These are phyloP conservation scores for Halcyon malimbica DNA, from an alignment of 2,113 vertebrate species.

Conservation along the genomic window DNA sequence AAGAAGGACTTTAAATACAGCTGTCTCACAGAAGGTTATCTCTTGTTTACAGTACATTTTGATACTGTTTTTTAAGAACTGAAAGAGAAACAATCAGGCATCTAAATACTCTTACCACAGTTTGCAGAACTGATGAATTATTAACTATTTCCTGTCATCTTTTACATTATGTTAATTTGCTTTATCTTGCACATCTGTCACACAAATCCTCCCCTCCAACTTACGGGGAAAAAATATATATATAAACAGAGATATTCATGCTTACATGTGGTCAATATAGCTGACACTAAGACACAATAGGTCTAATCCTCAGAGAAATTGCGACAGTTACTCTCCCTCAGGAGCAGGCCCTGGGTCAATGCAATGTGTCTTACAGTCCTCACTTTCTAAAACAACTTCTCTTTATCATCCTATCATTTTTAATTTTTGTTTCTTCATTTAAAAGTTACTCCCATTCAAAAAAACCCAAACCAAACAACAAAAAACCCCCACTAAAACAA, in stretches of 20 bases:
- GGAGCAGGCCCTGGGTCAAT: neutral
- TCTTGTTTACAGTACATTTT: conserved; percentile 47
- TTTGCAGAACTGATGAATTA: neutral
- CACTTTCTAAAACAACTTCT: neutral
- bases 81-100: conserved; percentile 13
- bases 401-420: neutral
- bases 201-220: neutral
- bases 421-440: neutral
- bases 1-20: neutral
- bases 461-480: too few species aligned
- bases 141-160: conserved; percentile 1
- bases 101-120: neutral
- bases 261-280: neutral
- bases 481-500: too few species aligned
- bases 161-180: neutral
- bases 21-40: neutral
- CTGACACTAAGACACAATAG: neutral
- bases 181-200: neutral
- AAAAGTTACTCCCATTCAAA: neutral
- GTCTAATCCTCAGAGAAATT: neutral
- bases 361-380: neutral
- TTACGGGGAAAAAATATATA: neutral
- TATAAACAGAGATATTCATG: neutral
- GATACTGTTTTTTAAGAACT: neutral
- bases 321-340: neutral